Conservation (phyloP, 1,140 invertebrate genomes). For the Caenorhabditis tropicalis region DNA sequence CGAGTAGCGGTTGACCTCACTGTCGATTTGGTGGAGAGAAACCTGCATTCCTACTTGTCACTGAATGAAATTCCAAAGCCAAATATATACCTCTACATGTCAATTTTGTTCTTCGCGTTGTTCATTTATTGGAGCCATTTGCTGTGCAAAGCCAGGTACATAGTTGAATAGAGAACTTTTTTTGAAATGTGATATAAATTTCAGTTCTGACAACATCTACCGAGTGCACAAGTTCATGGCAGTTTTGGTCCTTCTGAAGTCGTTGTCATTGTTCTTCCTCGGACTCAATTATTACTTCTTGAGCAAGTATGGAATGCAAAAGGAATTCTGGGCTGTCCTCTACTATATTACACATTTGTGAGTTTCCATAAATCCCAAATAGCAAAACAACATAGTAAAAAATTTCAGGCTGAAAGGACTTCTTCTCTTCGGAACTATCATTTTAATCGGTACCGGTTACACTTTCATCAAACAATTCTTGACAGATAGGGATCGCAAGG, state of each 20-base stretch:
- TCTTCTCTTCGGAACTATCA: conserved; percentile 92
- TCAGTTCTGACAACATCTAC: conserved; percentile 81
- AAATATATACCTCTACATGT: conserved; percentile 88
- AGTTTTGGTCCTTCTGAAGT: conserved; percentile 80
- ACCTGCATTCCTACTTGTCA: conserved; percentile 88
- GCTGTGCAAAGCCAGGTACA: conserved; percentile 83
- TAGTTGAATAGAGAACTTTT: background rate
- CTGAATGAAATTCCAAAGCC: conserved; percentile 95
- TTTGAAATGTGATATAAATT: conserved; percentile 50
- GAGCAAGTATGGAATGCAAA: conserved; percentile 87
- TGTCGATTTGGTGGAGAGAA: conserved; percentile 77
- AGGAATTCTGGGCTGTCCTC: conserved; percentile 94
- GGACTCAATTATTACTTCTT: conserved; percentile 97
- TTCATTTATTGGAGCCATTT: conserved; percentile 91
- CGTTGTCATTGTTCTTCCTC: conserved; percentile 90
- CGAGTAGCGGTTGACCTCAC: conserved; percentile 68
- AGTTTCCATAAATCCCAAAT: conserved; percentile 70
- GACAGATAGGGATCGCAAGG: conserved; percentile 92
- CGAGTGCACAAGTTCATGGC: conserved; percentile 98
- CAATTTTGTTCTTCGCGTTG: conserved; percentile 86
- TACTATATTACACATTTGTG: conserved; percentile 94
- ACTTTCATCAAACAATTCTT: conserved; percentile 97
- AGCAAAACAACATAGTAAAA: too few species aligned
- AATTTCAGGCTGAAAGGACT: conserved; percentile 83
- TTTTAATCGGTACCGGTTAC: conserved; percentile 96